These are phyloP conservation scores for Pampus argenteus DNA, from an alignment of 2,797 vertebrate species.

Conservation along the genomic window DNA sequence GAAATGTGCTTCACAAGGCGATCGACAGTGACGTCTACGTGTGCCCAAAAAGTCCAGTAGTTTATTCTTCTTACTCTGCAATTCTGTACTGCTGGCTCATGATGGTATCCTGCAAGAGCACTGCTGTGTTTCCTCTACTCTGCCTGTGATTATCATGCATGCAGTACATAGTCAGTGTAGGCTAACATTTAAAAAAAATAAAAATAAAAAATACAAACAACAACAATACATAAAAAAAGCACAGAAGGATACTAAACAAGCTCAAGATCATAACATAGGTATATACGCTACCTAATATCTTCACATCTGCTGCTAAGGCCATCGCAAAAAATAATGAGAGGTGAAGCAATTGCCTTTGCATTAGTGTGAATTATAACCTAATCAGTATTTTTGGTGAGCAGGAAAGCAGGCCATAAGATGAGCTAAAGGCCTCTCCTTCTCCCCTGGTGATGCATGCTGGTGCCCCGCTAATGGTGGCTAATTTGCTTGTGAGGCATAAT, in stretches of 20 bases:
- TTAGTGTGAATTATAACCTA: constrained; percentile 75
- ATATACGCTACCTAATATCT: constrained; percentile 5
- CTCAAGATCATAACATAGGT: constrained; percentile 1
- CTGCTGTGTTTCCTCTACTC: background rate
- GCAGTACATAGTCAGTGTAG: background rate
- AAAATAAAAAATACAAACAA: background rate
- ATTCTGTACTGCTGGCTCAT: background rate
- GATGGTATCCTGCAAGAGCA: background rate
- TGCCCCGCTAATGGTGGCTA: constrained; percentile 78
- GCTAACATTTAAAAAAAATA: background rate
- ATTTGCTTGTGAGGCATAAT: constrained; percentile 83
- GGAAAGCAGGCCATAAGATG: constrained; percentile 69
- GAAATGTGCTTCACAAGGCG: constrained; percentile 1
- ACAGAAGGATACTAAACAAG: constrained; percentile 1
- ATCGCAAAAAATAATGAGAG: constrained; percentile 28
- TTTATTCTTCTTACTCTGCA: constrained; percentile 1
- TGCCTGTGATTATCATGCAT: background rate
- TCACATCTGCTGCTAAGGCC: constrained; percentile 18
- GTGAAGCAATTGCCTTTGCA: constrained; percentile 44
- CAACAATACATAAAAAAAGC: background rate
- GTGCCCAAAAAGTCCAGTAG: background rate
- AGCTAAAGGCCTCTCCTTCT: constrained; percentile 65
- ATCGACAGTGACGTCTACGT: background rate
- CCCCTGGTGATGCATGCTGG: constrained; percentile 72
- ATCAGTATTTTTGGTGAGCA: constrained; percentile 77